Conservation (phyloP, 2,888 invertebrate genomes). For the Mesodorylaimus sp. region DNA sequence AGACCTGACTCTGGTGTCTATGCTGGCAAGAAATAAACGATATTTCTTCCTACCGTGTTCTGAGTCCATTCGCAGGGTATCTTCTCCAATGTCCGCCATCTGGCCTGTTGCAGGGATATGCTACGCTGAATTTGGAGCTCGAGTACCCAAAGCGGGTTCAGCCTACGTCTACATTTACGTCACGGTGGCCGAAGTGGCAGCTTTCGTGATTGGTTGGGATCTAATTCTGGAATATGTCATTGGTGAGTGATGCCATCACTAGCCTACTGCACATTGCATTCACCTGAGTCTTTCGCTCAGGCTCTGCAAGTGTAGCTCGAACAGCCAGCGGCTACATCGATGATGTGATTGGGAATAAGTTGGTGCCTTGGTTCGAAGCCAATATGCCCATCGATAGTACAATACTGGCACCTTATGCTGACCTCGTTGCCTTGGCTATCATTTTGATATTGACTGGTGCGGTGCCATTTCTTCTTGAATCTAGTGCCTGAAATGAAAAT, state of each 20-base stretch:
- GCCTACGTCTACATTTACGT: conserved; percentile 86
- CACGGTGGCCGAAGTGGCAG: conserved; percentile 71
- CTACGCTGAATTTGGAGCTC: conserved; percentile 68
- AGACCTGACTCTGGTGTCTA: too few species aligned
- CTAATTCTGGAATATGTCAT: conserved; percentile 45
- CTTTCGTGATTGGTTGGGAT: conserved; percentile 83
- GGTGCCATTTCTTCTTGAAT: too few species aligned
- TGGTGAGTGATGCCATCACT: too few species aligned
- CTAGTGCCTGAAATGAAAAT: too few species aligned
- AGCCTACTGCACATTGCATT: too few species aligned
- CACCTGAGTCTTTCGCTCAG: conserved; percentile 22
- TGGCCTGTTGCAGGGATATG: conserved; percentile 49
- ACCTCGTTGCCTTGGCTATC: conserved; percentile 32
- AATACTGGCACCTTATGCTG: conserved; percentile 32
- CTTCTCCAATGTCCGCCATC: too few species aligned
- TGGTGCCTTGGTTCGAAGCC: conserved; percentile 27
- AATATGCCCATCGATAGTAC: conserved; percentile 30
- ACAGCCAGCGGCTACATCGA: conserved; percentile 36
- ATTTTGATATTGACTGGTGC: conserved; percentile 31
- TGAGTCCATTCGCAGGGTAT: too few species aligned
- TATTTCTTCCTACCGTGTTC: too few species aligned
- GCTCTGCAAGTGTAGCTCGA: conserved; percentile 42
- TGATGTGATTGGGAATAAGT: conserved; percentile 29
- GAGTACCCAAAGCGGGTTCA: conserved; percentile 27
- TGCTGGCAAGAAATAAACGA: too few species aligned